A percentile compares a stretch with the other conserved stretches of the same genome.
phyloP scores from a whole-genome alignment of 2,113 vertebrate species.

The Parus major region DNA sequence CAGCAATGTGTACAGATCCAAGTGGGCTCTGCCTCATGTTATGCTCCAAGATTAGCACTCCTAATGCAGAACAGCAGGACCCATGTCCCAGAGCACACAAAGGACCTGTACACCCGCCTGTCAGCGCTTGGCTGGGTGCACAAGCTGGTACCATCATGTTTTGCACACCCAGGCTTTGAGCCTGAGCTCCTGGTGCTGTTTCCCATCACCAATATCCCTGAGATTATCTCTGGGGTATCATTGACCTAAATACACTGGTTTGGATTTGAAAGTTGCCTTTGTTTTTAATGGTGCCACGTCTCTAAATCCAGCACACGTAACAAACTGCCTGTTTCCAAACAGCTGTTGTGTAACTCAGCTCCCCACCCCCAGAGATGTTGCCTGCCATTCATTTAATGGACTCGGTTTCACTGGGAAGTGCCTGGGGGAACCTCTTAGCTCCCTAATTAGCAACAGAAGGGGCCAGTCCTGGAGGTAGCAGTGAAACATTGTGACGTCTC shows the following conservation, averaged over 20 bases:
- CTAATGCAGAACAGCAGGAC: not conserved
- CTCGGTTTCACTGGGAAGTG: slow-evolving; percentile 53
- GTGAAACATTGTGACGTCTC: slow-evolving; percentile 20
- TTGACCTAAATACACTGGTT: slow-evolving; percentile 12
- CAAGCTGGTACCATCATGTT: not conserved
- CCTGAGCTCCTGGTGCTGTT: not conserved
- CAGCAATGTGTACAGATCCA: not conserved
- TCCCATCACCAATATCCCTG: not conserved
- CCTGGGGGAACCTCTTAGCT: slow-evolving; percentile 8
- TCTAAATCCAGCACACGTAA: not conserved
- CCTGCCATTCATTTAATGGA: slow-evolving; percentile 11
- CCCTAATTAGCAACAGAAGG: slow-evolving; percentile 55
- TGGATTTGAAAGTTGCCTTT: slow-evolving; percentile 50
- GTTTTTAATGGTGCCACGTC: slow-evolving; percentile 19
- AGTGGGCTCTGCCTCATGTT: not conserved
- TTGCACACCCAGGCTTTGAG: not conserved
- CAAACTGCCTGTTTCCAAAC: slow-evolving; percentile 26
- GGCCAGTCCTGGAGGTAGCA: slow-evolving; percentile 3
- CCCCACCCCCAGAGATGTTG: not conserved
- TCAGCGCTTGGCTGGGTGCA: fast-evolving
- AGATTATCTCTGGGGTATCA: not conserved
- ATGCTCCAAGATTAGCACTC: not conserved
- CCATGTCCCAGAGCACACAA: not conserved
- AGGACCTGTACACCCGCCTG: fast-evolving
- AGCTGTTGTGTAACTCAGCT: slow-evolving; percentile 5